Evolutionary conservation across 2,797 vertebrate genomes (phyloP).

Genomic region (Merluccius polli): DNA sequence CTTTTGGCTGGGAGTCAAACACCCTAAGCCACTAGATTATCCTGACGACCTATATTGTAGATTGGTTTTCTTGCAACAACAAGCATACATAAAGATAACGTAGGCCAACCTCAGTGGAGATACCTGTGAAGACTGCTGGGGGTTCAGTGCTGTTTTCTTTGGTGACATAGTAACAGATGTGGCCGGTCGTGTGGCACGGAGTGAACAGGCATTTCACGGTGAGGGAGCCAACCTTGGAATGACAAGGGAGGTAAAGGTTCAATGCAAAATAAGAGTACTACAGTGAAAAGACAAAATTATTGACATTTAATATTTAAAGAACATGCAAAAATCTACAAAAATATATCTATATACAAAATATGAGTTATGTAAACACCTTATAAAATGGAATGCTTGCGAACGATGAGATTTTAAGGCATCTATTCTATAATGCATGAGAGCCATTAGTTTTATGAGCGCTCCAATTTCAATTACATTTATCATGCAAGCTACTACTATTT

Average conservation of each 20-base stretch:
- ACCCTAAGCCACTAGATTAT: too few species aligned
- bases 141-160: constrained; percentile 84
- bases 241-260: neutral
- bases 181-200: constrained; percentile 95
- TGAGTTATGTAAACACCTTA: neutral
- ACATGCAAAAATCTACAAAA: too few species aligned
- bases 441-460: neutral
- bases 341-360: neutral
- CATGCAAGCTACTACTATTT: too few species aligned
- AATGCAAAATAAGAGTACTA: neutral
- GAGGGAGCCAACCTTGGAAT: constrained; percentile 85
- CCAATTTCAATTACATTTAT: neutral
- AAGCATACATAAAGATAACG: neutral
- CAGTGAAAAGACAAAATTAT: too few species aligned
- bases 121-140: constrained; percentile 93
- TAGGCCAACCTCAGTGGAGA: constrained; percentile 18
- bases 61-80: too few species aligned
- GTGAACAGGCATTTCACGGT: constrained; percentile 90
- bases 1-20: too few species aligned
- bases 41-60: too few species aligned
- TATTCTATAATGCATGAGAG: neutral
- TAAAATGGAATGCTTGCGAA: too few species aligned
- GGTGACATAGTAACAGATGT: constrained; percentile 96
- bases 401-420: neutral
- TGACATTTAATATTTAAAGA: too few species aligned